Percentiles rank a stretch among this genome's conserved stretches.
phyloP scores from a whole-genome alignment of 2,888 invertebrate genomes.

The Galerucella calmariensis region DNA sequence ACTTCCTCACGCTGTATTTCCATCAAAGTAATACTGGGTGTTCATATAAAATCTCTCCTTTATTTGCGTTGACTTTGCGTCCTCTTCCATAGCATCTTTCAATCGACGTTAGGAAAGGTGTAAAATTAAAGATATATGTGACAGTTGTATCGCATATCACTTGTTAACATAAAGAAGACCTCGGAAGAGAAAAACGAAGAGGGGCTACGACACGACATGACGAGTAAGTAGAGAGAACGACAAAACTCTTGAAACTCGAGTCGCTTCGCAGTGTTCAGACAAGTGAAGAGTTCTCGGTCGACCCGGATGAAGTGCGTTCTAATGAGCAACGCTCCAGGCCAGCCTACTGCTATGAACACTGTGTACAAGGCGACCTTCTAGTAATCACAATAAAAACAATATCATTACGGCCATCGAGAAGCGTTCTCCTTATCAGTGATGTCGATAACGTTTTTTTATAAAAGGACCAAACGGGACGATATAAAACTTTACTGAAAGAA shows the following conservation, averaged over 20 bases:
- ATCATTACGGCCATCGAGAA: slow-evolving; percentile 51
- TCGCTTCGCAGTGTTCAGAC: slow-evolving; percentile 54
- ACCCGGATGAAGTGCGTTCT: slow-evolving; percentile 59
- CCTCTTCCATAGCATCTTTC: no score
- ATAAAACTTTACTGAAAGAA: no score
- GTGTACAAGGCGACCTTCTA: slow-evolving; percentile 28
- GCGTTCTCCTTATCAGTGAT: slow-evolving; percentile 18
- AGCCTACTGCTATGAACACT: slow-evolving; percentile 38
- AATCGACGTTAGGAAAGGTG: neutral
- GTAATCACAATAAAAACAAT: slow-evolving; percentile 55
- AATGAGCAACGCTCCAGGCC: slow-evolving; percentile 60
- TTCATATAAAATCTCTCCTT: no score
- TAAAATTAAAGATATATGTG: slow-evolving; percentile 18
- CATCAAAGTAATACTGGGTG: no score
- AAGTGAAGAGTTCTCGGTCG: slow-evolving; percentile 59
- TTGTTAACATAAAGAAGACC: slow-evolving; percentile 33
- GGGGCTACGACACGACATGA: slow-evolving; percentile 10
- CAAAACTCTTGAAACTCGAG: slow-evolving; percentile 40
- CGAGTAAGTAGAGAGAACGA: slow-evolving; percentile 27
- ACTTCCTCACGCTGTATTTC: no score
- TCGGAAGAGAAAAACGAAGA: slow-evolving; percentile 23
- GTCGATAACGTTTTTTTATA: neutral
- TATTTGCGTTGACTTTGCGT: no score
- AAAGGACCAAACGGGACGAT: neutral
- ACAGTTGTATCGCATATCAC: slow-evolving; percentile 23